Percentiles rank a stretch among this genome's conserved stretches.
These are phyloP conservation scores for Podotricha telesiphe DNA, from an alignment of 2,888 invertebrate genomes.

Conservation along the genomic window DNA sequence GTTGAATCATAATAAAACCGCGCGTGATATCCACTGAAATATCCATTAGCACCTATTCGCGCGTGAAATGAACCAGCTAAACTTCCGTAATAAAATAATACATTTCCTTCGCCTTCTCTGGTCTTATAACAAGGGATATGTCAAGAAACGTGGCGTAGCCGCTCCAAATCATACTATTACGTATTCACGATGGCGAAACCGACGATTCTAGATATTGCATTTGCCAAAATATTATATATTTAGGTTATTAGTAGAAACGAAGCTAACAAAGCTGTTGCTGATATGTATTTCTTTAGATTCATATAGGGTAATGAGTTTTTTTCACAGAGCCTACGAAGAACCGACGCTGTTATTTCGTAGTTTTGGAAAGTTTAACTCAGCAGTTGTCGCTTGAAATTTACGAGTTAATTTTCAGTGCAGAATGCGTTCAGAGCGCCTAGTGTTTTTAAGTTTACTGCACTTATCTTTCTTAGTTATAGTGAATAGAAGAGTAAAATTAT, in stretches of 20 bases:
- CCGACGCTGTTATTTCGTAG: slow-evolving; percentile 80
- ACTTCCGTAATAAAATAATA: slow-evolving; percentile 63
- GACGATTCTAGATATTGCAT: slow-evolving; percentile 48
- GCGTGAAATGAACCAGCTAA: slow-evolving; percentile 64
- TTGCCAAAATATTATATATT: slow-evolving; percentile 34
- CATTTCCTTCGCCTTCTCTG: slow-evolving; percentile 55
- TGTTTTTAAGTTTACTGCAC: slow-evolving; percentile 65
- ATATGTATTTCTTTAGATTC: background rate
- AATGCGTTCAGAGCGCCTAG: slow-evolving; percentile 67
- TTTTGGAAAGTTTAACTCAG: slow-evolving; percentile 78
- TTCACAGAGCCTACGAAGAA: slow-evolving; percentile 51
- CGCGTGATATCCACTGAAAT: slow-evolving; percentile 61
- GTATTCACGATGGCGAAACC: slow-evolving; percentile 56
- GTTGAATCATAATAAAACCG: slow-evolving; percentile 71
- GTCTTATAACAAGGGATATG: slow-evolving; percentile 56
- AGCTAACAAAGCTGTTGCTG: background rate
- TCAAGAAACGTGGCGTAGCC: slow-evolving; percentile 53
- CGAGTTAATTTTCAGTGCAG: slow-evolving; percentile 81
- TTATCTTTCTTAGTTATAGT: background rate
- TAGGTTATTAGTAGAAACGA: background rate
- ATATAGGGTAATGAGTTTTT: too few relatives aligned
- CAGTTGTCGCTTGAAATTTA: slow-evolving; percentile 81
- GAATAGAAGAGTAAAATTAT: too few relatives aligned
- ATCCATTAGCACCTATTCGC: slow-evolving; percentile 70
- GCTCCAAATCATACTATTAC: slow-evolving; percentile 58